Evolutionary conservation across 2,888 invertebrate genomes (phyloP).

Genomic region (Dynastes hyllus): DNA sequence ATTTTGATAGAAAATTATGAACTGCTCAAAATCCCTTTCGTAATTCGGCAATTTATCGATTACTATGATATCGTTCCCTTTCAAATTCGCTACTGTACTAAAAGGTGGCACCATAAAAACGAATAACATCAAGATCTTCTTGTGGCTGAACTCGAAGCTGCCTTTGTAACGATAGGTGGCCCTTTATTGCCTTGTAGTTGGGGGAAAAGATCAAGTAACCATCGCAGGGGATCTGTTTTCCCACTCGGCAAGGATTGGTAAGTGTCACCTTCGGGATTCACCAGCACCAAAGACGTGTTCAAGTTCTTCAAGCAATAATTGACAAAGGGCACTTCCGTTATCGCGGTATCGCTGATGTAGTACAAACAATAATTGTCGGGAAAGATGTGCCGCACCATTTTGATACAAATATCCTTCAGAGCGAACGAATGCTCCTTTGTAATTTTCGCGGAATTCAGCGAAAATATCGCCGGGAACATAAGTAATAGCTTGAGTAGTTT

Average conservation of each 20-base stretch:
- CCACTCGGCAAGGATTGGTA: background rate
- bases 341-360: background rate
- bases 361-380: background rate
- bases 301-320: background rate
- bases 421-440: background rate
- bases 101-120: constrained; percentile 6
- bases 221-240: background rate
- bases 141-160: background rate
- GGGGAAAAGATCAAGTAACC: background rate
- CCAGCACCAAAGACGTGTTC: background rate
- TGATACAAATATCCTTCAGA: background rate
- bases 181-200: background rate
- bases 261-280: background rate
- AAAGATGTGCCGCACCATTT: background rate
- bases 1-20: background rate
- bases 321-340: background rate
- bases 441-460: background rate
- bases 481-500: no score
- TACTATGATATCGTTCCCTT: constrained; percentile 42
- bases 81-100: constrained; percentile 3
- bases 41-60: constrained; percentile 14
- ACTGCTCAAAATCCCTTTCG: background rate
- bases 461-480: no score
- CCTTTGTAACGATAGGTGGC: background rate
- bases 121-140: background rate